Evolutionary conservation across 2,888 invertebrate species (phyloP).

Genomic region (Peribatodes rhomboidaria): DNA sequence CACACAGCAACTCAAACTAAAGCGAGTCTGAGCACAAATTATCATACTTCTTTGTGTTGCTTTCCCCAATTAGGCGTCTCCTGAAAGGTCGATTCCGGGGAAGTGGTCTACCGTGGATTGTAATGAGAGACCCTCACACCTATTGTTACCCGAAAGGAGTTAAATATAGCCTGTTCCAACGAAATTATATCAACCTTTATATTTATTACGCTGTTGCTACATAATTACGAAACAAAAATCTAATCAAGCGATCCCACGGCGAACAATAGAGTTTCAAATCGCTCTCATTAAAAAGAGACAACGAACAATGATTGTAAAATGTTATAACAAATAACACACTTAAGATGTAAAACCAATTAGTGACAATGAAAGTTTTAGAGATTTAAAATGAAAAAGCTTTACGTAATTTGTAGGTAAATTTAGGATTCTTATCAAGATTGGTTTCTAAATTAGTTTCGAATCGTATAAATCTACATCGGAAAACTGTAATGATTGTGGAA

Average conservation of each 20-base stretch:
- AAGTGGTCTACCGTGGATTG: constrained; percentile 44
- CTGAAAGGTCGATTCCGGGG: constrained; percentile 45
- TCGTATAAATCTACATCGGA: constrained; percentile 43
- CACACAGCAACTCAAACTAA: constrained; percentile 19
- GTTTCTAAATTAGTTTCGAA: constrained; percentile 44
- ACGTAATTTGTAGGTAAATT: constrained; percentile 30
- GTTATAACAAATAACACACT: not conserved
- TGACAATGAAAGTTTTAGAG: not conserved
- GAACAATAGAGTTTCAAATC: constrained; percentile 18
- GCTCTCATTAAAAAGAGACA: constrained; percentile 8
- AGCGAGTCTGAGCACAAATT: constrained; percentile 32
- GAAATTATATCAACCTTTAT: constrained; percentile 36
- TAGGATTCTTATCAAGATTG: constrained; percentile 45
- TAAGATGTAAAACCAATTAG: not conserved
- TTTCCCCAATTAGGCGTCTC: constrained; percentile 47
- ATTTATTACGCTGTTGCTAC: constrained; percentile 22
- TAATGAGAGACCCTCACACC: constrained; percentile 46
- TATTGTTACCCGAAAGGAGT: constrained; percentile 44
- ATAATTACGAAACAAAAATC: constrained; percentile 34
- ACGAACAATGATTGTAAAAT: constrained; percentile 2
- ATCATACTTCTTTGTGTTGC: constrained; percentile 43
- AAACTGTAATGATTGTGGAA: constrained; percentile 33
- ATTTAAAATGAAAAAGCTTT: constrained; percentile 30
- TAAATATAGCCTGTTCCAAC: constrained; percentile 43
- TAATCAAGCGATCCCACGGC: constrained; percentile 19